phyloP scores from a whole-genome alignment of 2,888 invertebrate genomes.

The Calliopum simillimum region DNA sequence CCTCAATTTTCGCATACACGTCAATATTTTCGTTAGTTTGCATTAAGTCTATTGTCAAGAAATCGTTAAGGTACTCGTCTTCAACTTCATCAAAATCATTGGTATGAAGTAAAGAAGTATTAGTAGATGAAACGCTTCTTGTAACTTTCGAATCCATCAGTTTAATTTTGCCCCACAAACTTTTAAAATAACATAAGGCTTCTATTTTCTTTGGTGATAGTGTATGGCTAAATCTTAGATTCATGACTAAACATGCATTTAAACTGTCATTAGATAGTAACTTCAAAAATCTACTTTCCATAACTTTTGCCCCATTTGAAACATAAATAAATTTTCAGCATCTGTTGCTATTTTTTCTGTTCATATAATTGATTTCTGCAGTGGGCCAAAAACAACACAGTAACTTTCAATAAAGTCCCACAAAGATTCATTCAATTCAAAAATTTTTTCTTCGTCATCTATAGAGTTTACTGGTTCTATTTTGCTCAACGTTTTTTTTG shows the following conservation, averaged over 20 bases:
- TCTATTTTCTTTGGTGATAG: constrained; percentile 6
- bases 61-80: not conserved
- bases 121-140: not conserved
- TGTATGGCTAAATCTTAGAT: too few species aligned
- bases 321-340: not conserved
- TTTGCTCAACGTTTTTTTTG: constrained; percentile 16
- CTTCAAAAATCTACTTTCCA: constrained; percentile 18
- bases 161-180: constrained; percentile 13
- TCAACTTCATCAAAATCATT: constrained; percentile 12
- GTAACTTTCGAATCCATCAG: not conserved
- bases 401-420: constrained; percentile 31
- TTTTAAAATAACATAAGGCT: constrained; percentile 9
- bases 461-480: constrained; percentile 28
- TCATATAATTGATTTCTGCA: constrained; percentile 20
- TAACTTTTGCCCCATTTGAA: constrained; percentile 23
- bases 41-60: constrained; percentile 1
- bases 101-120: not conserved
- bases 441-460: constrained; percentile 25
- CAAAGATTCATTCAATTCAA: constrained; percentile 26
- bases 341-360: constrained; percentile 2
- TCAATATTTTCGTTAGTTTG: not conserved
- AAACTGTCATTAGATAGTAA: constrained; percentile 15
- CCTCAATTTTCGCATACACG: too few species aligned
- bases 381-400: constrained; percentile 28
- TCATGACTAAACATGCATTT: constrained; percentile 21